Percentiles rank a stretch among this genome's conserved stretches.
Evolutionary conservation across 2,113 vertebrate species (phyloP).

Genomic region (Chamaetylas fuelleborni): DNA sequence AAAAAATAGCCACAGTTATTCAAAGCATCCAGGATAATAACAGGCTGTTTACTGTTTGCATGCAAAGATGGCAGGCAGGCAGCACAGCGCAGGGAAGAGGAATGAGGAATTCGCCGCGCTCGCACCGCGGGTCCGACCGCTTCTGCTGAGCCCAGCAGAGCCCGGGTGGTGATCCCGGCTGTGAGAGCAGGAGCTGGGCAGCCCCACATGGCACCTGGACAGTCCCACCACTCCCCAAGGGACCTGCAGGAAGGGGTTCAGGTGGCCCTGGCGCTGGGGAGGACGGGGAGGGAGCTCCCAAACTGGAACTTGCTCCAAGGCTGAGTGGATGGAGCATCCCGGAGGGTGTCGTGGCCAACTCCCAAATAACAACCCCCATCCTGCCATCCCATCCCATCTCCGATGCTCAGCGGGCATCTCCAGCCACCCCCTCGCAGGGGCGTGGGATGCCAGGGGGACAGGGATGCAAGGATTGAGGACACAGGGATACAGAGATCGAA

Average conservation of each 20-base stretch:
- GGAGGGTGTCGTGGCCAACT: rapidly evolving
- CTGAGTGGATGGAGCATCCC: neutral
- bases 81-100: constrained; percentile 34
- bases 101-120: constrained; percentile 31
- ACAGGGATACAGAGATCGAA: neutral
- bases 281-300: neutral
- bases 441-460: neutral
- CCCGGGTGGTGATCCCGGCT: rapidly evolving
- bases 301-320: neutral
- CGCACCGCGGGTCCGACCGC: neutral
- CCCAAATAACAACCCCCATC: neutral
- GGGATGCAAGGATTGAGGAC: neutral
- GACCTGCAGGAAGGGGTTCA: neutral
- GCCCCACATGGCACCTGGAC: rapidly evolving
- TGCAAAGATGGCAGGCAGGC: constrained; percentile 65
- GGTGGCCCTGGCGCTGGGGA: neutral
- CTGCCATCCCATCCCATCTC: rapidly evolving
- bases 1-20: constrained; percentile 72
- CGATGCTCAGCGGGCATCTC: neutral
- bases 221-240: rapidly evolving
- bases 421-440: rapidly evolving
- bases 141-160: constrained; percentile 18
- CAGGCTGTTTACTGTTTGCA: constrained; percentile 71
- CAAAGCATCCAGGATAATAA: constrained; percentile 74
- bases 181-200: neutral